These are phyloP conservation scores for Zaprionus lineosus DNA, from an alignment of 2,888 invertebrate genomes.

Conservation along the genomic window DNA sequence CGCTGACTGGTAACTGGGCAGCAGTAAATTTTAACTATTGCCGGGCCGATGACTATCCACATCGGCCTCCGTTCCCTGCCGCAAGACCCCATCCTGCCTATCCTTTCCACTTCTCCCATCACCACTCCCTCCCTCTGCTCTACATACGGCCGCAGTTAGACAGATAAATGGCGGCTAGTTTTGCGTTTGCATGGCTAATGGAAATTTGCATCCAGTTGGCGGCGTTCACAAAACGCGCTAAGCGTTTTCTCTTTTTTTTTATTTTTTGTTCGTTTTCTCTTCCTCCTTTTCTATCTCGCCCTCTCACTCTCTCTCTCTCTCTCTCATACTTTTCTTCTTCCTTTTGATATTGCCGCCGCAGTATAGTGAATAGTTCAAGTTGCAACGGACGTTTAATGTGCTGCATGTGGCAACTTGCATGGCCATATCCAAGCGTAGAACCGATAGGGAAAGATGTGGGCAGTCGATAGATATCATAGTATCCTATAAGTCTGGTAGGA, in stretches of 20 bases:
- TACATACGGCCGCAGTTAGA: constrained; percentile 55
- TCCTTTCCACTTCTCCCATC: too few relatives aligned
- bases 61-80: not conserved
- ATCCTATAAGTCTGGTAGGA: too few relatives aligned
- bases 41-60: constrained; percentile 58
- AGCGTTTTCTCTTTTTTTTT: constrained; percentile 31
- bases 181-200: constrained; percentile 79
- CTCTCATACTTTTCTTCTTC: not conserved
- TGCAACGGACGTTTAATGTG: constrained; percentile 24
- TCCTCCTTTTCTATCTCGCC: not conserved
- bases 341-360: not conserved
- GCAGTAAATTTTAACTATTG: constrained; percentile 78
- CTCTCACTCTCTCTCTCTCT: not conserved
- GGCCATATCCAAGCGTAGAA: too few relatives aligned
- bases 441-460: too few relatives aligned
- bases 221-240: constrained; percentile 58
- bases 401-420: constrained; percentile 15
- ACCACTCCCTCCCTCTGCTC: not conserved
- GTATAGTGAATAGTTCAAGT: constrained; percentile 13
- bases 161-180: constrained; percentile 76
- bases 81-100: too few relatives aligned
- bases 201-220: constrained; percentile 75
- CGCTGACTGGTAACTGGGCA: constrained; percentile 58
- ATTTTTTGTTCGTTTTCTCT: not conserved
- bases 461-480: too few relatives aligned